Evolutionary conservation across 2,888 invertebrate species (phyloP).

Genomic region (Eupeodes latifasciatus): DNA sequence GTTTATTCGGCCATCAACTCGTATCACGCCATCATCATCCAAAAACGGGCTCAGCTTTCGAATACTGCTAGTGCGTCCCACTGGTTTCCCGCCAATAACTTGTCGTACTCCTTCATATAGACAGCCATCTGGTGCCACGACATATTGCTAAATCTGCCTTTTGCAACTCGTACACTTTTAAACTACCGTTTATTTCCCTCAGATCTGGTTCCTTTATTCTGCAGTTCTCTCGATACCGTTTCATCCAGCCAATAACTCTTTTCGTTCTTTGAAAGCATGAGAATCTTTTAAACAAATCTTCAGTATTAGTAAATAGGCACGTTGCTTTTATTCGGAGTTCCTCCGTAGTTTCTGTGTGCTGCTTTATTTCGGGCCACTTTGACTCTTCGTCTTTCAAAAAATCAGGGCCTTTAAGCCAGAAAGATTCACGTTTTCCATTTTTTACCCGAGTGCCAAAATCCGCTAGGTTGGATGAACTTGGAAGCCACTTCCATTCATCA

Average conservation of each 20-base stretch:
- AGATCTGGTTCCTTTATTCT: background rate
- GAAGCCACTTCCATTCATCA: slow-evolving; percentile 75
- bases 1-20: slow-evolving; percentile 18
- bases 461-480: slow-evolving; percentile 35
- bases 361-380: slow-evolving; percentile 34
- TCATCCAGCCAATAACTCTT: slow-evolving; percentile 23
- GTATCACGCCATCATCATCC: background rate
- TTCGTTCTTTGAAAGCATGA: background rate
- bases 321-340: background rate
- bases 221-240: background rate
- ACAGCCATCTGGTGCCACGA: slow-evolving; percentile 1
- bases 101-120: background rate
- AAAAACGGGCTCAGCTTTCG: background rate
- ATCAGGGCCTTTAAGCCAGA: slow-evolving; percentile 22
- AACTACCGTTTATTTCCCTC: background rate
- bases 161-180: background rate
- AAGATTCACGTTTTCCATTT: background rate
- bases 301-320: background rate
- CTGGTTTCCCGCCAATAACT: background rate
- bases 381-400: slow-evolving; percentile 40
- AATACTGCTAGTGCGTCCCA: background rate
- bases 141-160: background rate
- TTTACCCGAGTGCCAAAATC: slow-evolving; percentile 53
- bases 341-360: background rate
- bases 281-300: slow-evolving; percentile 11